A percentile compares a stretch with the other conserved stretches of the same genome.
phyloP scores from a whole-genome alignment of 1,140 invertebrate genomes.

The Drosophila paulistorum region DNA sequence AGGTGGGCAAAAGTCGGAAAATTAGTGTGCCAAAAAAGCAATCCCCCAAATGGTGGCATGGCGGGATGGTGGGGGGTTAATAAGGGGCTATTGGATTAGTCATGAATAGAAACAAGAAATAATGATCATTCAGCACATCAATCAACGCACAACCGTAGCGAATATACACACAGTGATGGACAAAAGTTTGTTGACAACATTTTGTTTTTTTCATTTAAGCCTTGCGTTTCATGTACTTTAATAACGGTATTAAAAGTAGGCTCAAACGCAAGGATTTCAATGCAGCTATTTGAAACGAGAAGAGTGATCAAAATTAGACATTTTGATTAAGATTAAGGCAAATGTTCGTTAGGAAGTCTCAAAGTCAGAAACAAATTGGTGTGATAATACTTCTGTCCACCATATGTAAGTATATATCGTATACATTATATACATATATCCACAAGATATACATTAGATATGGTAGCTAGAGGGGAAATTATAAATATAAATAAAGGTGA shows the following conservation, averaged over 20 bases:
- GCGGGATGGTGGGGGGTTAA: not conserved
- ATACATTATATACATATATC: not conserved
- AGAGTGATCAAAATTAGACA: too few relatives aligned
- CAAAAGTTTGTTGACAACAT: too few relatives aligned
- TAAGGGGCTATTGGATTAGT: slow-evolving; percentile 1
- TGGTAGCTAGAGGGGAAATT: not conserved
- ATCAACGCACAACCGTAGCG: slow-evolving; percentile 54
- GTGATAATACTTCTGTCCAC: too few relatives aligned
- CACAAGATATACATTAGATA: not conserved
- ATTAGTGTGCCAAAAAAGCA: slow-evolving; percentile 69
- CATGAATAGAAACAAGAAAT: slow-evolving; percentile 67
- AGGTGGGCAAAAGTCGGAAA: slow-evolving; percentile 56
- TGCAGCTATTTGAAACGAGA: too few relatives aligned
- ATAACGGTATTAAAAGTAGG: too few relatives aligned
- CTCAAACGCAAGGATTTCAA: too few relatives aligned
- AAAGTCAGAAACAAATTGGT: too few relatives aligned
- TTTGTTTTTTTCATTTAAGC: too few relatives aligned
- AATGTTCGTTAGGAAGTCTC: too few relatives aligned
- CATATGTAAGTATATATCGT: too few relatives aligned
- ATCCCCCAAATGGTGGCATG: slow-evolving; percentile 22
- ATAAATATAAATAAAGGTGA: slow-evolving; percentile 6
- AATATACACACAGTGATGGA: slow-evolving; percentile 15
- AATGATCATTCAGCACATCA: slow-evolving; percentile 79
- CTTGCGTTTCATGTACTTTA: too few relatives aligned
- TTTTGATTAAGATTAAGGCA: too few relatives aligned